A percentile compares a stretch with the other conserved stretches of the same genome.
These are phyloP conservation scores for Pollenia amentaria DNA, from an alignment of 2,888 invertebrate genomes.

Conservation along the genomic window DNA sequence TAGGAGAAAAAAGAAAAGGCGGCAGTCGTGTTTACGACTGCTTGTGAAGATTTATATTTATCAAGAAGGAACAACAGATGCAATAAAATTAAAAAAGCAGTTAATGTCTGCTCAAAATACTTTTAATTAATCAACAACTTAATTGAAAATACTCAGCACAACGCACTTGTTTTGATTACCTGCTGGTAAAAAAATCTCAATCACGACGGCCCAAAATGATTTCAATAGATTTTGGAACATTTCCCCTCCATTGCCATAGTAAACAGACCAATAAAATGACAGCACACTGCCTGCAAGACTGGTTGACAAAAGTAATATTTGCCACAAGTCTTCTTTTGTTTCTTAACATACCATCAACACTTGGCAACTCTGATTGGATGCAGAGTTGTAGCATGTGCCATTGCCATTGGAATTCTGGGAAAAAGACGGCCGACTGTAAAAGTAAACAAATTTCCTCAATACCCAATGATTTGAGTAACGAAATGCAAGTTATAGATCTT, in stretches of 20 bases:
- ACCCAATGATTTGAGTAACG: slow-evolving; percentile 90
- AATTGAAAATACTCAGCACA: slow-evolving; percentile 32
- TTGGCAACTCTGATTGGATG: slow-evolving; percentile 82
- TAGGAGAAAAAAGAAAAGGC: not conserved
- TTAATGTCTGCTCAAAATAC: slow-evolving; percentile 53
- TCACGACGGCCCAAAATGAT: slow-evolving; percentile 10
- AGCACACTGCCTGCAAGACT: slow-evolving; percentile 28
- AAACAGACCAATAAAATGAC: slow-evolving; percentile 37
- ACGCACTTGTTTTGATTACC: not conserved
- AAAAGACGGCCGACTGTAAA: slow-evolving; percentile 92
- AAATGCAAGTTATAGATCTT: slow-evolving; percentile 90
- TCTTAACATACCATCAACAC: slow-evolving; percentile 66
- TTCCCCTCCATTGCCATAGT: not conserved
- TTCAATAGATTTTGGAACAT: not conserved
- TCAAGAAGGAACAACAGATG: not conserved
- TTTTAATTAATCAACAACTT: slow-evolving; percentile 50
- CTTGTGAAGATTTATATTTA: not conserved
- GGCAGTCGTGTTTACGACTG: not conserved
- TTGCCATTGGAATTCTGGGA: slow-evolving; percentile 94
- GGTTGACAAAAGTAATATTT: slow-evolving; percentile 46
- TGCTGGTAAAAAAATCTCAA: not conserved
- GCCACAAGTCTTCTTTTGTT: slow-evolving; percentile 71
- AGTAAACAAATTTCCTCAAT: slow-evolving; percentile 88
- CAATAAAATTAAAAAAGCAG: slow-evolving; percentile 45
- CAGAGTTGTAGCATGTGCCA: slow-evolving; percentile 86